A percentile compares a stretch with the other conserved stretches of the same genome.
phyloP scores from a whole-genome alignment of 1,140 invertebrate species.

The Leptonema lineaticorne region DNA sequence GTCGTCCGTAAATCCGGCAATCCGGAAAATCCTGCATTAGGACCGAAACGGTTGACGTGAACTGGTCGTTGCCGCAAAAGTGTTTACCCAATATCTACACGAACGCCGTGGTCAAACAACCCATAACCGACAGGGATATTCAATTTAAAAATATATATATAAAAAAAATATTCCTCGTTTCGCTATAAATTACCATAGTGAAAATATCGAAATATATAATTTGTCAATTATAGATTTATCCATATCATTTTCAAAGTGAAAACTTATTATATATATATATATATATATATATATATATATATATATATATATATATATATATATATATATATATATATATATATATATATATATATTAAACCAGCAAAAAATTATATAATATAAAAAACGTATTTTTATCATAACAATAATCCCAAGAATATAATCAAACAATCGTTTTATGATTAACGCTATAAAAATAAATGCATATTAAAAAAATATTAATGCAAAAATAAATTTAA shows the following conservation, averaged over 20 bases:
- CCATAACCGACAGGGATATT: background rate
- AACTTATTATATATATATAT: background rate
- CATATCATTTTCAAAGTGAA: background rate
- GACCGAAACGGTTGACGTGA: constrained; percentile 1
- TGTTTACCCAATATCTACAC: constrained; percentile 21
- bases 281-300: background rate
- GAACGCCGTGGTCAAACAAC: background rate
- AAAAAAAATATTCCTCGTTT: too few species aligned
- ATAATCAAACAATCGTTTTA: too few species aligned
- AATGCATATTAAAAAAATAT: too few species aligned
- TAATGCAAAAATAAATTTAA: too few species aligned
- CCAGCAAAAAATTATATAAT: too few species aligned
- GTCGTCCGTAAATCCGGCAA: constrained; percentile 11
- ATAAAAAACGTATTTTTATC: too few species aligned
- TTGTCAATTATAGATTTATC: too few species aligned
- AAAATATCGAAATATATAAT: too few species aligned
- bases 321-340: background rate
- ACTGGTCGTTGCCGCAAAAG: constrained; percentile 23
- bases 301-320: background rate
- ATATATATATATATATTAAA: background rate
- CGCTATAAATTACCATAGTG: too few species aligned
- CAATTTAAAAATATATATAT: too few species aligned
- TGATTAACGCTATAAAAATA: too few species aligned
- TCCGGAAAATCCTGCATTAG: background rate
- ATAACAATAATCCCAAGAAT: too few species aligned